Evolutionary conservation across 2,888 invertebrate genomes (phyloP).

Genomic region (Hydrotaea cyrtoneurina): DNA sequence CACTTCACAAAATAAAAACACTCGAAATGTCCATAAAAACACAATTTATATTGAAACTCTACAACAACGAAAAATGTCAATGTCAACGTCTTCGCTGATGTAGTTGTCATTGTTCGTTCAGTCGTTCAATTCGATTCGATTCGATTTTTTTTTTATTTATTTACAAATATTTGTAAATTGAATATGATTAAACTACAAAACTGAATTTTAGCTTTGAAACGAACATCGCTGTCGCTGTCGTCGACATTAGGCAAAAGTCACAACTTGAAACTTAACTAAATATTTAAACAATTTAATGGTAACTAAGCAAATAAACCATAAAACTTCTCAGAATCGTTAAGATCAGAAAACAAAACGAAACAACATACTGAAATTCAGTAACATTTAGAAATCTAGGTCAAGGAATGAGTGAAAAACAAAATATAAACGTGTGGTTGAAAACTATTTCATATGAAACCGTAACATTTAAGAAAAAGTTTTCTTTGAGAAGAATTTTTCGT

Average conservation of each 20-base stretch:
- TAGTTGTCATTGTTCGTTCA: not conserved
- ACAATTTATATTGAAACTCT: not conserved
- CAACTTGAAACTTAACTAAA: constrained; percentile 33
- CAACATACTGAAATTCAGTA: too few relatives aligned
- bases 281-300: constrained; percentile 37
- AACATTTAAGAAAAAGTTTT: too few relatives aligned
- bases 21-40: constrained; percentile 4
- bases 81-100: constrained; percentile 55
- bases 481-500: too few relatives aligned
- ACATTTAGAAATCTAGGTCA: not conserved
- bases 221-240: not conserved
- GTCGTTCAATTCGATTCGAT: not conserved
- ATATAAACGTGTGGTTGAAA: not conserved
- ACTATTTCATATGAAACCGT: too few relatives aligned
- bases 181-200: constrained; percentile 46
- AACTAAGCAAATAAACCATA: not conserved
- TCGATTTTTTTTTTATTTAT: constrained; percentile 30
- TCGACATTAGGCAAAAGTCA: not conserved
- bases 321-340: not conserved
- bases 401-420: not conserved
- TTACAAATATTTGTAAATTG: constrained; percentile 54
- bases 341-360: not conserved
- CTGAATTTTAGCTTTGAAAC: constrained; percentile 19
- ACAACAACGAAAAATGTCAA: constrained; percentile 53
- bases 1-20: not conserved